phyloP scores from a whole-genome alignment of 2,797 vertebrate species.

The Adrianichthys oophorus region DNA sequence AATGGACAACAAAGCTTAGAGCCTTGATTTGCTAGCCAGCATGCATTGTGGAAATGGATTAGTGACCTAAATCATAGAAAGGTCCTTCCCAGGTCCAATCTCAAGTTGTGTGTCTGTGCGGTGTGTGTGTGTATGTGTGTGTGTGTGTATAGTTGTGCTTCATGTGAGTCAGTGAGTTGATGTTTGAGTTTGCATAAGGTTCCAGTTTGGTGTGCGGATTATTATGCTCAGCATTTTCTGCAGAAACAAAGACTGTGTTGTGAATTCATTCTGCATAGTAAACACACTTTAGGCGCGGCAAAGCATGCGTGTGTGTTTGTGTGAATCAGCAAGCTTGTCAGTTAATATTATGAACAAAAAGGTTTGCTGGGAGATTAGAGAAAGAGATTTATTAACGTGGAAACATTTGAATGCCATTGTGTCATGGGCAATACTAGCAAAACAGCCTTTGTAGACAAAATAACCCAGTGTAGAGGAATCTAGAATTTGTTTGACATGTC shows the following conservation, averaged over 20 bases:
- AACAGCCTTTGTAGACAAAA: not conserved
- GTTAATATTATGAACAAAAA: conserved; percentile 23
- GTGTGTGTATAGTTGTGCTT: not conserved
- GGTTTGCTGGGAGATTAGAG: conserved; percentile 9
- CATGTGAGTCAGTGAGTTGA: no score
- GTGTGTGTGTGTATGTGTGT: conserved; percentile 10
- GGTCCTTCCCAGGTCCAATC: conserved; percentile 46
- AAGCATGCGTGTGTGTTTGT: conserved; percentile 1
- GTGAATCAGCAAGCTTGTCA: conserved; percentile 9
- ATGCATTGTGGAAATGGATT: conserved; percentile 57
- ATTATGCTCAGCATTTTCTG: conserved; percentile 31
- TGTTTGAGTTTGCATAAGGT: conserved; percentile 13
- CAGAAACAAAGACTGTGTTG: conserved; percentile 36
- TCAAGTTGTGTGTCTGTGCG: not conserved
- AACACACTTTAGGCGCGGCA: conserved; percentile 9
- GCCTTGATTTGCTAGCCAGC: conserved; percentile 42
- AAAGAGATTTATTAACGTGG: not conserved
- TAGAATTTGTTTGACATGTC: not conserved
- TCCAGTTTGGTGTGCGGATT: conserved; percentile 10
- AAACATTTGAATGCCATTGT: not conserved
- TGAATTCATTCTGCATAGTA: conserved; percentile 35
- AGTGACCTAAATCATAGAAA: conserved; percentile 63
- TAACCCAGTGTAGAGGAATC: not conserved
- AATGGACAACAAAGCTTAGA: conserved; percentile 34
- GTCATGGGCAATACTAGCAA: not conserved